These are phyloP conservation scores for Thinocorus orbignyianus DNA, from an alignment of 2,113 vertebrate species.

Conservation along the genomic window DNA sequence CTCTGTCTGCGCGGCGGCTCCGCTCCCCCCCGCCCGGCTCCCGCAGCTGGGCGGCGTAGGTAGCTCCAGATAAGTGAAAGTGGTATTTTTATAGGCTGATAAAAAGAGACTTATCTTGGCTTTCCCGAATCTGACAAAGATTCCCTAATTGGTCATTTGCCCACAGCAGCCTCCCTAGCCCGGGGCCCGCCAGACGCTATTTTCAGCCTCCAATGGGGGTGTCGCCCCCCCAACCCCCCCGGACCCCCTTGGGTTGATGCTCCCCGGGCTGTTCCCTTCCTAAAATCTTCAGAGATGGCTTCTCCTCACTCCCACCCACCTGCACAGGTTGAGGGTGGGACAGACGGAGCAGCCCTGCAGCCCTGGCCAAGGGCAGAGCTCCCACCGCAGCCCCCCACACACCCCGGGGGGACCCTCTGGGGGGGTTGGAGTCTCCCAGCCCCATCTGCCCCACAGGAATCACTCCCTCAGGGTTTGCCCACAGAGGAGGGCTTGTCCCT, in stretches of 20 bases:
- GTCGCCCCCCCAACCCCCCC: neutral
- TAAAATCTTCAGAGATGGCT: accelerated
- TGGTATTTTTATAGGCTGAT: constrained; percentile 80
- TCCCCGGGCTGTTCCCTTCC: neutral
- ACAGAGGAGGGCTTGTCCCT: accelerated
- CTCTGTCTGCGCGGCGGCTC: neutral
- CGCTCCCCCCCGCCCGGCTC: neutral
- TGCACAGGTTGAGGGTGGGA: accelerated
- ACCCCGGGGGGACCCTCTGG: neutral
- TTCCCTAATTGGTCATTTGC: constrained; percentile 69
- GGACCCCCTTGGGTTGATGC: neutral
- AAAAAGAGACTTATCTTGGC: constrained; percentile 73
- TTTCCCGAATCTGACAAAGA: constrained; percentile 59
- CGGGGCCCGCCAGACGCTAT: neutral
- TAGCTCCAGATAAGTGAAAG: constrained; percentile 74
- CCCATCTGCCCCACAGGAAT: accelerated
- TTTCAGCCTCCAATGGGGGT: constrained; percentile 12
- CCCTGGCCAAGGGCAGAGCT: neutral
- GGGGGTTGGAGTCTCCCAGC: neutral
- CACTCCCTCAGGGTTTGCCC: accelerated
- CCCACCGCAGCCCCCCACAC: neutral
- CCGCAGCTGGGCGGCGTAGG: constrained; percentile 57
- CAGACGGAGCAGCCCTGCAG: neutral
- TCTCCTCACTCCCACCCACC: neutral
- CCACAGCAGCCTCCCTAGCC: neutral